Evolutionary conservation across 2,113 vertebrate genomes (phyloP), one percentile per base, ranked within the genome.

Genomic region (Phaetusa simplex): DNA sequence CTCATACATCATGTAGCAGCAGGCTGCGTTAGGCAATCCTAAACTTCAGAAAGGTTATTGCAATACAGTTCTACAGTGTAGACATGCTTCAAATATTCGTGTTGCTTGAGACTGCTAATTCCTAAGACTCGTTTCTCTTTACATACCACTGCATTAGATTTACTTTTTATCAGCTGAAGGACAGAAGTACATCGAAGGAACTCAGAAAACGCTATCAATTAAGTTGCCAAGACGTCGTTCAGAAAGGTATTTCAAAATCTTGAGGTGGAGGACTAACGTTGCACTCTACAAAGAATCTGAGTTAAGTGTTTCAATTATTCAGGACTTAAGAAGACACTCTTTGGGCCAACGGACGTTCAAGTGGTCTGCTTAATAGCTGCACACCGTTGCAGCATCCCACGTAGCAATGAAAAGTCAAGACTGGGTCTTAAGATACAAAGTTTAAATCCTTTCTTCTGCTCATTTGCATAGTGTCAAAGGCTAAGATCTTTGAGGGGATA

Each of bases 321-420:
- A 56, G 32, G 78, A 24, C 30, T 84, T 79, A 61, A 53, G 42
- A 62, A 22, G 34, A 71, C 49, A 45, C 4, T 30, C 15, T 34
- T 34, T 0, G 0, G 29, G 36, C 14, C 34, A 40, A 32, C 8
- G 14, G 38, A 36, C 1, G 0, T 74, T 74, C 24, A n/a, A 20
- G 38, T 4, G 6, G 42, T 30, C 61, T 76, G 56, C 55, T 71
- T 64, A 76, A 76, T 43, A 71, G 49, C 50, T 80, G 67, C 27
- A 6, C 18, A 52, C 6, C 23, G 18, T 65, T 47, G 45, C 22
- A 47, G n/a, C 30, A 53, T 40, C 38, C 13, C 19, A 17, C 3
- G 5, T 42, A 15, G 29, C 42, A 50, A 7, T 36, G 47, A 78
- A 56, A 73, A 79, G 34, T 72, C 16, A 67, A 56, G 47, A 58